Evolutionary conservation across 2,888 invertebrate species (phyloP), one percentile per base, ranked within the genome.

Genomic region (Adela reaumurella): DNA sequence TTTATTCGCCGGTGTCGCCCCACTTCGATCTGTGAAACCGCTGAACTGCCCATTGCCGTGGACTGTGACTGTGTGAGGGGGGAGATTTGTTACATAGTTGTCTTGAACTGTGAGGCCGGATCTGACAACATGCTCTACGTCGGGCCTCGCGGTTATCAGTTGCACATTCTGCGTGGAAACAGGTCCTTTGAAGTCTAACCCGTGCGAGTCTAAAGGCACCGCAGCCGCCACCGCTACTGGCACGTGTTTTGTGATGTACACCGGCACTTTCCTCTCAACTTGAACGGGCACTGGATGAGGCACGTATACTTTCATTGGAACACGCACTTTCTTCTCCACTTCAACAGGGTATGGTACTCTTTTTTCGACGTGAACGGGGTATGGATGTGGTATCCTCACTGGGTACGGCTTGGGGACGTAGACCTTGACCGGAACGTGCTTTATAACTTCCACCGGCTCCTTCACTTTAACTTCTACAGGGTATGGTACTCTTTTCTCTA

Each of bases 361-460:
- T 58, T 51, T 63, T 46, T 54, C 54, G 16, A 54, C 47, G 1
- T 68, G 70, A 1, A 79, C 74, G 2, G 78, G 76, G 56, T 81
- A 74, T 2, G 82, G 82, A 51, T 79, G 65, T 16, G 78, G 81
- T 1, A 83, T 74, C 59, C 70, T 77, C 8, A 84, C 72, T 10
- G 82, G 72, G 57, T 79, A 81, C 1, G 83, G 82, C 56, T 76
- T 68, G 2, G 70, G 74, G 28, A 64, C 65, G 11, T 72, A 72
- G 41, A 78, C 73, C 62, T 57, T 68, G 10, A 76, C 62, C 17
- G 68, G 68, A 11, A 51, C 51, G 53, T 74, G 76, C 57, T 64
- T 74, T 49, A 77, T 67, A 8, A 79, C 71, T 59, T 74, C 73
- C 17, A 65, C 59, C 14, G 74, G 76, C 52, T 78, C 72, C 56